These are phyloP conservation scores for Sebastes flavidus DNA, from an alignment of 2,797 vertebrate species.

Conservation along the genomic window DNA sequence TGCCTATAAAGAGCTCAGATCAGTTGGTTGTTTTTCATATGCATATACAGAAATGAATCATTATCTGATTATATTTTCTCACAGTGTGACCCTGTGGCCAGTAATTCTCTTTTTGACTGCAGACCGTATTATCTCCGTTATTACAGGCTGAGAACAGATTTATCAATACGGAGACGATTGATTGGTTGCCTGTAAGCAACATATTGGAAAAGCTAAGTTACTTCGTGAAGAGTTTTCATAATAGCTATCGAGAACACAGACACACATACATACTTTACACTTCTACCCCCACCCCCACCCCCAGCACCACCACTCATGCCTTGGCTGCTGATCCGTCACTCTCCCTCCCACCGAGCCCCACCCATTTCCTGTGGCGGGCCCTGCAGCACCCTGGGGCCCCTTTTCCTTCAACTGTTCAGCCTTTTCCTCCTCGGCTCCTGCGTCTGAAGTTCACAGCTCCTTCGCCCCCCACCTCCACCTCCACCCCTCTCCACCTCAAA, in stretches of 20 bases:
- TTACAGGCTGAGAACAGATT: not conserved
- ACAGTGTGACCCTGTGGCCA: not conserved
- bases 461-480: not conserved
- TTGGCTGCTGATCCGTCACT: constrained; percentile 9
- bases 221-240: not conserved
- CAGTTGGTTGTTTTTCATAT: no score
- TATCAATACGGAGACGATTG: not conserved
- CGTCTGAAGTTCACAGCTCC: constrained; percentile 42
- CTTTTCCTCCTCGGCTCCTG: constrained; percentile 38
- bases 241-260: not conserved
- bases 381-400: constrained; percentile 51
- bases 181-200: not conserved
- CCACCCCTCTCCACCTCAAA: constrained; percentile 26
- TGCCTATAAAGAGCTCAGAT: not conserved
- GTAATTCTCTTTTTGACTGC: not conserved
- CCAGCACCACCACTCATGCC: not conserved
- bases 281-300: not conserved
- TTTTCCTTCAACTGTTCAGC: constrained; percentile 57
- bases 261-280: not conserved
- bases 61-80: not conserved
- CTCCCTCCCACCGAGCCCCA: constrained; percentile 16
- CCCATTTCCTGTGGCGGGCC: constrained; percentile 59
- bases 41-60: not conserved
- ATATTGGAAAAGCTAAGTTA: not conserved
- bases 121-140: not conserved